A percentile compares a stretch with the other conserved stretches of the same genome.
These are phyloP conservation scores for Sapayoa aenigma DNA, from an alignment of 2,113 vertebrate species.

Conservation along the genomic window DNA sequence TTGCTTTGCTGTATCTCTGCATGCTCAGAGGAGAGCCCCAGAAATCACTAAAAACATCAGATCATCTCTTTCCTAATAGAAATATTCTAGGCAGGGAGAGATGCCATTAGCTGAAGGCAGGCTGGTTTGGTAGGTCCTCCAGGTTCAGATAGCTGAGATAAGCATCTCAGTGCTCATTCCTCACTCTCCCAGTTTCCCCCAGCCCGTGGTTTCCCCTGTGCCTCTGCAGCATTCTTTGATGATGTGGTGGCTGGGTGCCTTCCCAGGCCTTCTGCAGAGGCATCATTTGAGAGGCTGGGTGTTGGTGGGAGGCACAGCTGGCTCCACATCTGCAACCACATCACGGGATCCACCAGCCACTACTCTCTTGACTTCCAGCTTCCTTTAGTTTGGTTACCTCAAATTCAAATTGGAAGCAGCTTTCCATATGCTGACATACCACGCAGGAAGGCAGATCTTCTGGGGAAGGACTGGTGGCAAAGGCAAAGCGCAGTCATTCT, in stretches of 20 bases:
- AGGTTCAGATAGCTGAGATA: rapidly evolving
- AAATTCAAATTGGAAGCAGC: neutral
- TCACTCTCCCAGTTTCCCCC: neutral
- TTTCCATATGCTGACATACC: neutral
- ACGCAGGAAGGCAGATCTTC: neutral
- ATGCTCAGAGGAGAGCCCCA: neutral
- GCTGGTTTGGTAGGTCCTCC: neutral
- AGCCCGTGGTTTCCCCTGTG: neutral
- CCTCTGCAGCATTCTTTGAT: neutral
- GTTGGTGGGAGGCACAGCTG: neutral
- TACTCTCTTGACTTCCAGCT: neutral
- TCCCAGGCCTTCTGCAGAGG: neutral
- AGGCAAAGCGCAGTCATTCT: neutral
- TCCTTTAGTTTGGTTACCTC: neutral
- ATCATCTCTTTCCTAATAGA: neutral
- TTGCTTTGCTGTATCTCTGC: neutral
- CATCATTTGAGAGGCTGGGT: neutral
- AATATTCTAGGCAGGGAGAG: neutral
- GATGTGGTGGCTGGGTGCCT: neutral
- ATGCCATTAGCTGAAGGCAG: neutral
- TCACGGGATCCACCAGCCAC: neutral
- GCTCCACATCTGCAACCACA: neutral
- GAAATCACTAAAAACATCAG: neutral
- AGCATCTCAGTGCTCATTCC: neutral
- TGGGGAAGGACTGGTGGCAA: neutral